Conservation (phyloP, 2,888 invertebrate genomes). For the Gasteruption jaculator region DNA sequence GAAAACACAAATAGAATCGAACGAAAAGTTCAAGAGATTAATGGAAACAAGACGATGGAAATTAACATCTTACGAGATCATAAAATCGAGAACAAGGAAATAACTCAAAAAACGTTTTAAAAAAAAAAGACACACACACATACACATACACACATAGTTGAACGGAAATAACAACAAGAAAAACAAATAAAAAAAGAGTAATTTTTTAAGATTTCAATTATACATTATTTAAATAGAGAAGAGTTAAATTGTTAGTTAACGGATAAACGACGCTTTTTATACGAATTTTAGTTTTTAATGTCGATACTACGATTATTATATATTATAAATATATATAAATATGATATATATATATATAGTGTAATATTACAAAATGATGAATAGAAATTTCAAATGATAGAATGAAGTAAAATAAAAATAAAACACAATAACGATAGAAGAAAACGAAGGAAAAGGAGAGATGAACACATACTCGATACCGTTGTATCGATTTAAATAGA, state of each 20-base stretch:
- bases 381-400: no score
- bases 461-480: no score
- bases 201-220: conserved; percentile 46
- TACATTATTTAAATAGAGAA: conserved; percentile 43
- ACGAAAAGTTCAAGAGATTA: no score
- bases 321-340: conserved; percentile 26
- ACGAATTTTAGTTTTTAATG: conserved; percentile 50
- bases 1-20: no score
- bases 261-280: conserved; percentile 51
- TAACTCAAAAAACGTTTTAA: no score
- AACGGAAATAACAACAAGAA: conserved; percentile 26
- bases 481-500: no score
- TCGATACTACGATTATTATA: conserved; percentile 45
- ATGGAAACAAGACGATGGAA: no score
- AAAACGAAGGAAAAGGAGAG: conserved; percentile 31
- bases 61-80: no score
- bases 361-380: no score
- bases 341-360: conserved; percentile 28
- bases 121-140: conserved; percentile 19
- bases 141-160: conserved; percentile 17
- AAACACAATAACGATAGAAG: conserved; percentile 36
- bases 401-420: conserved; percentile 38
- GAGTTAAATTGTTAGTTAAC: conserved; percentile 44
- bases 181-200: conserved; percentile 38
- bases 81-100: no score